Evolutionary conservation across 2,888 invertebrate genomes (phyloP).

Genomic region (Schrankia costaestrigalis): DNA sequence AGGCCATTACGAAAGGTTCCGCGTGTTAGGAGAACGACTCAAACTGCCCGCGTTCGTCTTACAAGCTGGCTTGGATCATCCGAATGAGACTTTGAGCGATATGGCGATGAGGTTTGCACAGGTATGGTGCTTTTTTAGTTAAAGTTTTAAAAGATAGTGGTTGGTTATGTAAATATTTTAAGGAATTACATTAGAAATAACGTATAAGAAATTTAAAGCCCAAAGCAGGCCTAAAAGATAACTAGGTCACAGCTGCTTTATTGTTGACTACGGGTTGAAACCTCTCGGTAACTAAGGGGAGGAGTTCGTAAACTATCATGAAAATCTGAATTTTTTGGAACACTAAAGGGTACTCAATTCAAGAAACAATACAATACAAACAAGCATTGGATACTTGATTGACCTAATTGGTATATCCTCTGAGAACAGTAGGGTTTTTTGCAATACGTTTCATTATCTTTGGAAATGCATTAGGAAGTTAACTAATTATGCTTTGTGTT

Average conservation of each 20-base stretch:
- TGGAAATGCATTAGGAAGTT: background rate
- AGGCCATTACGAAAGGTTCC: slow-evolving; percentile 42
- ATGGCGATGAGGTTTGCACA: slow-evolving; percentile 42
- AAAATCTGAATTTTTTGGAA: no score
- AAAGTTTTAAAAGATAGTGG: background rate
- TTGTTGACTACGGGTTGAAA: no score
- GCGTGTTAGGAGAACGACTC: slow-evolving; percentile 38
- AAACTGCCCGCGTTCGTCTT: slow-evolving; percentile 44
- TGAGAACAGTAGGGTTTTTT: background rate
- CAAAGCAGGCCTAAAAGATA: no score
- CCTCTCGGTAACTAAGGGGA: no score
- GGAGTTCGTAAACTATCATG: no score
- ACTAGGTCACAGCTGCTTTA: no score
- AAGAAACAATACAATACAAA: no score
- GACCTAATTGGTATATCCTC: no score
- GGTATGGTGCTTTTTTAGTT: slow-evolving; percentile 26
- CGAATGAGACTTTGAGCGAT: slow-evolving; percentile 37
- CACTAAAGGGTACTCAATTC: no score
- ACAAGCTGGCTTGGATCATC: slow-evolving; percentile 43
- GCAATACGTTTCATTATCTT: background rate
- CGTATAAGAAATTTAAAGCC: no score
- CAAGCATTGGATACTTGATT: no score
- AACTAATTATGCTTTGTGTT: background rate
- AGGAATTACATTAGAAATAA: background rate
- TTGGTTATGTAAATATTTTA: background rate